phyloP scores from a whole-genome alignment of 1,140 invertebrate species.

The Eueides isabella region DNA sequence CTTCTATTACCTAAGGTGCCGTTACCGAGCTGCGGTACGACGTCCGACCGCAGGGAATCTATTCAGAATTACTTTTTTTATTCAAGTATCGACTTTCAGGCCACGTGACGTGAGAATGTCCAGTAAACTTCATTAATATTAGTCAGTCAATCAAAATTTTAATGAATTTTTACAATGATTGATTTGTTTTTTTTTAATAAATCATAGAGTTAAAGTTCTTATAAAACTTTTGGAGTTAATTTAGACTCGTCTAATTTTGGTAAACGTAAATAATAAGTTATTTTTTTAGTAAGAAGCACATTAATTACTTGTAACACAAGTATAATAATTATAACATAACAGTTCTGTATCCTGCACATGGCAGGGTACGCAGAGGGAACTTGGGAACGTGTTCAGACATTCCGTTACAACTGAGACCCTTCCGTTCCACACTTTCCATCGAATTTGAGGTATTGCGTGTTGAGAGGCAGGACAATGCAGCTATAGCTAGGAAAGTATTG shows the following conservation, averaged over 20 bases:
- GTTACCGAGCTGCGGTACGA: slow-evolving; percentile 26
- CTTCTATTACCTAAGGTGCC: slow-evolving; percentile 20
- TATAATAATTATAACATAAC: too few relatives aligned
- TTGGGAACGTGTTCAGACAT: too few relatives aligned
- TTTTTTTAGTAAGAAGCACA: neutral
- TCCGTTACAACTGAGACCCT: too few relatives aligned
- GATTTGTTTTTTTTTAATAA: slow-evolving; percentile 9
- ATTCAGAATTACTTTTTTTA: neutral
- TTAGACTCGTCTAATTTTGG: too few relatives aligned
- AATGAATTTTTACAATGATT: slow-evolving; percentile 11
- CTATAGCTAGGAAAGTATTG: too few relatives aligned
- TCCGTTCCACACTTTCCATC: too few relatives aligned
- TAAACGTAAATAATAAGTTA: neutral
- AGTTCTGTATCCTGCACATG: too few relatives aligned
- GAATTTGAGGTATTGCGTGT: too few relatives aligned
- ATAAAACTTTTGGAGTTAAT: too few relatives aligned
- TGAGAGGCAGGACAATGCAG: too few relatives aligned
- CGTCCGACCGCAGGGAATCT: slow-evolving; percentile 21
- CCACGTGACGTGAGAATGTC: slow-evolving; percentile 2
- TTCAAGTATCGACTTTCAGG: neutral
- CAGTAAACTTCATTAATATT: slow-evolving; percentile 10
- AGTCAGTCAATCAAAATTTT: slow-evolving; percentile 2
- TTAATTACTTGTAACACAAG: too few relatives aligned
- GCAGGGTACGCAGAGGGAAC: too few relatives aligned
- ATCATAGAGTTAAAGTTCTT: neutral